Conservation (phyloP, 2,797 vertebrate species). For the Gymnothorax reevesii region DNA sequence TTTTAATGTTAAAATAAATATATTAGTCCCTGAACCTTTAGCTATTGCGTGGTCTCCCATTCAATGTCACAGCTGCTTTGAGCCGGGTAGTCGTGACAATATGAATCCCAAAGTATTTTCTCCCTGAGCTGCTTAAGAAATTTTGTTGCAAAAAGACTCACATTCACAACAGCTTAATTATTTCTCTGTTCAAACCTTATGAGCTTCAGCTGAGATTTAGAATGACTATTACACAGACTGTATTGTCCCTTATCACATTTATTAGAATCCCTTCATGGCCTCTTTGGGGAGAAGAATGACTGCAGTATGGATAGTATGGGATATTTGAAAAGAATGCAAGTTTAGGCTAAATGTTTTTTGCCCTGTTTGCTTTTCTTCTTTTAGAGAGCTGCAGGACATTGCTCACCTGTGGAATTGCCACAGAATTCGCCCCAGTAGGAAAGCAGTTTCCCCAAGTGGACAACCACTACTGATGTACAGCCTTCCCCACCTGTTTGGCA, state of each 20-base stretch:
- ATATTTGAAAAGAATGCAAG: conserved; percentile 25
- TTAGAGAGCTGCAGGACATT: conserved; percentile 14
- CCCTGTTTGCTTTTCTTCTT: not conserved
- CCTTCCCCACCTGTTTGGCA: conserved; percentile 25
- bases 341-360: not conserved
- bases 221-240: conserved; percentile 16
- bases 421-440: conserved; percentile 24
- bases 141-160: not conserved
- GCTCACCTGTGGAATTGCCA: conserved; percentile 14
- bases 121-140: conserved; percentile 23
- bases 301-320: conserved; percentile 2
- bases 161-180: not conserved
- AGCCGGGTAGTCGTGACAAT: too few species aligned
- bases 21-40: too few species aligned
- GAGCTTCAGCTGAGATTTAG: conserved; percentile 21
- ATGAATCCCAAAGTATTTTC: too few species aligned
- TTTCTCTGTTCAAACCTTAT: conserved; percentile 20
- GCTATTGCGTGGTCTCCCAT: too few species aligned
- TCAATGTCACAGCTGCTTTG: too few species aligned
- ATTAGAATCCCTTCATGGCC: too few species aligned
- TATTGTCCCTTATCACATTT: too few species aligned
- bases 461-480: conserved; percentile 7
- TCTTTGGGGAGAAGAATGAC: not conserved
- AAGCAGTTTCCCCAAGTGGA: conserved; percentile 18
- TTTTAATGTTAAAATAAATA: too few species aligned